Conservation (phyloP, 1,140 invertebrate species). For the Hyles euphorbiae region DNA sequence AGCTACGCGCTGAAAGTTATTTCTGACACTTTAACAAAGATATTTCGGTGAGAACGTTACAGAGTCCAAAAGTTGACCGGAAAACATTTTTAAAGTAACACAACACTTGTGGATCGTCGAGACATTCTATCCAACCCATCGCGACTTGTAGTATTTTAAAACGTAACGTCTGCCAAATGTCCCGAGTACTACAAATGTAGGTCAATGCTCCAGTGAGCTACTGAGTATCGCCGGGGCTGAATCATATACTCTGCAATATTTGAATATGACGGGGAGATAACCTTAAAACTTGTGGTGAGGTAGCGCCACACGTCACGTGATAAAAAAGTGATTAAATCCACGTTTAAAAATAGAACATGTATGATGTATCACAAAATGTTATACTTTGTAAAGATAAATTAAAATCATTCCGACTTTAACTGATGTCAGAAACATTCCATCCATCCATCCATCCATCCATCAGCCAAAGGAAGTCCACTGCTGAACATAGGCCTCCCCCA, state of each 20-base stretch:
- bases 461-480: too few species aligned
- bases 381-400: not conserved
- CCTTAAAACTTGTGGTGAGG: too few species aligned
- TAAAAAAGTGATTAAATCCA: too few species aligned
- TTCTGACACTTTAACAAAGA: constrained; percentile 6
- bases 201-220: constrained; percentile 60
- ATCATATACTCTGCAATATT: constrained; percentile 14
- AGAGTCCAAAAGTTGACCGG: constrained; percentile 14
- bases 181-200: constrained; percentile 44
- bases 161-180: constrained; percentile 51
- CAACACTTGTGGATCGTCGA: constrained; percentile 19
- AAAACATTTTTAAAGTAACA: constrained; percentile 29
- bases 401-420: not conserved
- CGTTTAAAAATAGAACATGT: too few species aligned
- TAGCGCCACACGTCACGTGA: too few species aligned
- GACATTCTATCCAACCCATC: constrained; percentile 18
- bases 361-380: too few species aligned
- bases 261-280: not conserved
- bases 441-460: too few species aligned
- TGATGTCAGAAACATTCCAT: not conserved
- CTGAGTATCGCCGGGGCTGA: constrained; percentile 4
- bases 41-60: constrained; percentile 1
- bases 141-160: constrained; percentile 37
- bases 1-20: too few species aligned
- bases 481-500: too few species aligned